Conservation (phyloP, 2,888 invertebrate genomes). For the Pemphredon lugubris region DNA sequence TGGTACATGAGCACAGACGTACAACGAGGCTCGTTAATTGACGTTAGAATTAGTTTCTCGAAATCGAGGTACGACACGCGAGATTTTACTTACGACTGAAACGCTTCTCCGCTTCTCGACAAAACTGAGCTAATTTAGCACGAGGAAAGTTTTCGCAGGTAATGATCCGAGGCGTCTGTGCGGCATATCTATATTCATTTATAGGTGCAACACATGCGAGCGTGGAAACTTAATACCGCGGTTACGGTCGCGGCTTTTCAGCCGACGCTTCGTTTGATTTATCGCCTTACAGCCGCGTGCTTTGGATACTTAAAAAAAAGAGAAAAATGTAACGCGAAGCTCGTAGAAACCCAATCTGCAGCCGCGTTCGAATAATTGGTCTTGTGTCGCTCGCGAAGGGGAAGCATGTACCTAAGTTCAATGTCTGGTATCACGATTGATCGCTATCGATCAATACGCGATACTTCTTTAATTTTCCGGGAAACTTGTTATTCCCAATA, state of each 20-base stretch:
- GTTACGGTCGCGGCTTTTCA: slow-evolving; percentile 21
- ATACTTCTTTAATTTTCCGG: too few relatives aligned
- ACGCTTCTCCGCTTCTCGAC: neutral
- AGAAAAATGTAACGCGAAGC: neutral
- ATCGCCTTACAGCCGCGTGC: neutral
- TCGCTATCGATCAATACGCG: too few relatives aligned
- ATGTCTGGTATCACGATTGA: too few relatives aligned
- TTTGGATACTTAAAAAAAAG: neutral
- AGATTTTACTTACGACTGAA: neutral
- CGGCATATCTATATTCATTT: slow-evolving; percentile 22
- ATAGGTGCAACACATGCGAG: slow-evolving; percentile 13
- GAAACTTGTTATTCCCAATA: too few relatives aligned
- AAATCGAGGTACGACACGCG: slow-evolving; percentile 8
- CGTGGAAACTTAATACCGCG: slow-evolving; percentile 34
- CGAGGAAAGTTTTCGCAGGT: slow-evolving; percentile 32
- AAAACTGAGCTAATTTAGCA: slow-evolving; percentile 5
- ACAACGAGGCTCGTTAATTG: slow-evolving; percentile 41
- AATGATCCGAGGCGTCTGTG: slow-evolving; percentile 28
- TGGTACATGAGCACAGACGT: slow-evolving; percentile 60
- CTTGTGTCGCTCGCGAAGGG: too few relatives aligned
- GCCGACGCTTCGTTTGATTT: neutral
- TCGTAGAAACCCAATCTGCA: neutral
- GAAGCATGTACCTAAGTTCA: too few relatives aligned
- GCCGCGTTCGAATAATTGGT: too few relatives aligned
- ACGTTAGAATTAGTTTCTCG: slow-evolving; percentile 32